Conservation (phyloP, 2,888 invertebrate genomes). For the Tipula confusa region DNA sequence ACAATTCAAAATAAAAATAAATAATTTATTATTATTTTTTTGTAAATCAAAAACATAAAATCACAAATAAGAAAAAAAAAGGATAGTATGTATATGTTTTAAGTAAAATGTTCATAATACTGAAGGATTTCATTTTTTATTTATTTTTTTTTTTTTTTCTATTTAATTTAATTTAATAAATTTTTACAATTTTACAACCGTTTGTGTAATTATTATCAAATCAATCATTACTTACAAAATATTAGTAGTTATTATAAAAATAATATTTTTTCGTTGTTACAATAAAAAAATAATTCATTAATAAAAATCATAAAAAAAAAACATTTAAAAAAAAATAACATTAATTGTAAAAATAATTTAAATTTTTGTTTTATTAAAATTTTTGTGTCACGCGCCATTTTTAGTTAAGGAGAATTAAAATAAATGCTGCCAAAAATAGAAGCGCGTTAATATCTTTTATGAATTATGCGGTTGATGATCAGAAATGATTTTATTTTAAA, state of each 20-base stretch:
- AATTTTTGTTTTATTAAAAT: conserved; percentile 7
- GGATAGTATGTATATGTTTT: not conserved
- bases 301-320: not conserved
- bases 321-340: conserved; percentile 26
- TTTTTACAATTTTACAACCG: not conserved
- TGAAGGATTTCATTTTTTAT: conserved; percentile 26
- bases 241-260: not conserved
- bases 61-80: not conserved
- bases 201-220: not conserved
- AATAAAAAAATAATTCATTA: not conserved
- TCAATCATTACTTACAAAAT: not conserved
- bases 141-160: too few species aligned
- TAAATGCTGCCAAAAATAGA: not conserved
- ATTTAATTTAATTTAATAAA: not conserved
- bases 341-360: not conserved
- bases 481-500: not conserved
- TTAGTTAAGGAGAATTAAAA: not conserved
- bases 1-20: not conserved
- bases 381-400: not conserved
- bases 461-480: not conserved
- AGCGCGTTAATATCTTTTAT: not conserved
- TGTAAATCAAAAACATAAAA: not conserved
- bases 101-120: not conserved
- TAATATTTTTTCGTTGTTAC: conserved; percentile 14
- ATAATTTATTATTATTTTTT: too few species aligned